These are phyloP conservation scores for Danio tinwini DNA, from an alignment of 2,797 vertebrate genomes.

Conservation along the genomic window DNA sequence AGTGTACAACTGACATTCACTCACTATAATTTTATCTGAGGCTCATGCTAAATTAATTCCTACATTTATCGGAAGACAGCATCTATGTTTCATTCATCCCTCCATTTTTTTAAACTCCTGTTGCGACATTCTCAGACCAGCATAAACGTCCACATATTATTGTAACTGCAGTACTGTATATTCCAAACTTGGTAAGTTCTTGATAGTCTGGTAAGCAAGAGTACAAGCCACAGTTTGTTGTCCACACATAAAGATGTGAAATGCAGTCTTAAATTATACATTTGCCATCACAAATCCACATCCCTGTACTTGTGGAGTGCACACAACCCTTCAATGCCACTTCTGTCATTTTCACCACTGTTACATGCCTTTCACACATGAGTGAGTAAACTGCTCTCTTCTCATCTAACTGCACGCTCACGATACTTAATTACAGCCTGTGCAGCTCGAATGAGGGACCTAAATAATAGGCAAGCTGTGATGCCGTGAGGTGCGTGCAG, in stretches of 20 bases:
- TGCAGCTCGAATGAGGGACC: slow-evolving; percentile 27
- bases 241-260: not conserved
- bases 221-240: not conserved
- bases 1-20: no score
- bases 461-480: slow-evolving; percentile 44
- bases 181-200: not conserved
- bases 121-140: no score
- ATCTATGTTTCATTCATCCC: no score
- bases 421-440: slow-evolving; percentile 41
- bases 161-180: not conserved
- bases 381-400: slow-evolving; percentile 18
- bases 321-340: slow-evolving; percentile 6
- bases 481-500: slow-evolving; percentile 47
- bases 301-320: not conserved
- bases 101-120: no score
- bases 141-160: no score
- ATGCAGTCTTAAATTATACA: not conserved
- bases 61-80: no score
- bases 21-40: no score
- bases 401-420: slow-evolving; percentile 22
- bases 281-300: not conserved
- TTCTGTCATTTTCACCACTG: slow-evolving; percentile 10
- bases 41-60: no score
- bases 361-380: slow-evolving; percentile 33
- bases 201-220: not conserved